These are phyloP conservation scores for Ctenopoma kingsleyae DNA, from an alignment of 2,797 vertebrate species.

Conservation along the genomic window DNA sequence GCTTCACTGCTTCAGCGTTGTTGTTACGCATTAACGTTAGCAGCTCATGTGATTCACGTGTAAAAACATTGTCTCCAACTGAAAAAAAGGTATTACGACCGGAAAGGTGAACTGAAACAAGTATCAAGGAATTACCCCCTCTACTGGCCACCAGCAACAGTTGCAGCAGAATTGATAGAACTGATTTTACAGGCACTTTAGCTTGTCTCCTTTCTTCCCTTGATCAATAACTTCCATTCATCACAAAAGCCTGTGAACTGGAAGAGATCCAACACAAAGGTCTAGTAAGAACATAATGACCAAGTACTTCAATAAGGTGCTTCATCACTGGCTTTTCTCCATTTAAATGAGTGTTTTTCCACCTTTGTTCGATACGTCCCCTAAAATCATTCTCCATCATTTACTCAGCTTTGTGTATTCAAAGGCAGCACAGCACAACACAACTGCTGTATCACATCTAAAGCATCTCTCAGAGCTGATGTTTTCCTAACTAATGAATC, in stretches of 20 bases:
- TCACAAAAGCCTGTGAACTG: neutral
- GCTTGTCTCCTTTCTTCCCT: neutral
- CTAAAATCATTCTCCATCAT: neutral
- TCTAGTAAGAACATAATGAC: neutral
- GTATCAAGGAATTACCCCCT: slow-evolving; percentile 4
- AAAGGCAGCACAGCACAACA: neutral
- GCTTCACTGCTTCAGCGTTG: no score
- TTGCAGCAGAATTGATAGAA: neutral
- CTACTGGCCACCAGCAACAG: slow-evolving; percentile 22
- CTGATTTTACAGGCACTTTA: neutral
- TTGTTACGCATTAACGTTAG: neutral
- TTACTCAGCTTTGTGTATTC: neutral
- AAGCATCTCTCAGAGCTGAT: neutral
- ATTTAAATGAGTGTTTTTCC: neutral
- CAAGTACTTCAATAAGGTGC: neutral
- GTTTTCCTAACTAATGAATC: no score
- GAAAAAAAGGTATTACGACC: neutral
- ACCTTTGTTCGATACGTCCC: neutral
- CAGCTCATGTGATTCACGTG: neutral
- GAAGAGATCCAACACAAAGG: neutral
- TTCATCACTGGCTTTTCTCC: neutral
- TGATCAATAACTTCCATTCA: neutral
- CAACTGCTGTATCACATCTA: neutral
- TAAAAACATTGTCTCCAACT: neutral
- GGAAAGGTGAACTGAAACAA: neutral